A percentile compares a stretch with the other conserved stretches of the same genome.
Conservation (phyloP, 2,888 invertebrate genomes). For the Endomychus coccineus region DNA sequence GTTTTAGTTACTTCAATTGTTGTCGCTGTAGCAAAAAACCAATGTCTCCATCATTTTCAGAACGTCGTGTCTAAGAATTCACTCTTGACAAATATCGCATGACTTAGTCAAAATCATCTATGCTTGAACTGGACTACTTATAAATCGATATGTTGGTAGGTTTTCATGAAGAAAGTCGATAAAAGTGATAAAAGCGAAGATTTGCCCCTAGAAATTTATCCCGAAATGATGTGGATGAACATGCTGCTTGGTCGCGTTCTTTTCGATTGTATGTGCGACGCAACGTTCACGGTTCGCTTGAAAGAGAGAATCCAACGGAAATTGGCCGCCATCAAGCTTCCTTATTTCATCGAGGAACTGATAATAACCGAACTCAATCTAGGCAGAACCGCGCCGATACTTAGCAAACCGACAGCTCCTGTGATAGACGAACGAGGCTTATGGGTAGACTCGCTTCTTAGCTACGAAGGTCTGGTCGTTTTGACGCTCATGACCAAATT, state of each 20-base stretch:
- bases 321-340: constrained; percentile 75
- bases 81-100: too few relatives aligned
- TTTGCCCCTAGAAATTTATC: too few relatives aligned
- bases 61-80: too few relatives aligned
- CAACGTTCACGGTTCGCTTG: constrained; percentile 59
- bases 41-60: too few relatives aligned
- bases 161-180: too few relatives aligned
- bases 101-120: too few relatives aligned
- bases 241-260: constrained; percentile 68
- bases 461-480: constrained; percentile 69
- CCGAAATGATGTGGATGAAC: too few relatives aligned
- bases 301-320: constrained; percentile 79
- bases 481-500: constrained; percentile 84
- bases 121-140: too few relatives aligned
- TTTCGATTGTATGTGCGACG: constrained; percentile 75
- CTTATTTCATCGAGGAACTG: constrained; percentile 82
- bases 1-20: too few relatives aligned
- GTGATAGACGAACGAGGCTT: constrained; percentile 72
- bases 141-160: too few relatives aligned
- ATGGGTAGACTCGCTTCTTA: constrained; percentile 80
- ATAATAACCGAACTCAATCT: constrained; percentile 67
- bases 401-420: constrained; percentile 58
- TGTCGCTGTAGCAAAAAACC: too few relatives aligned
- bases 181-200: too few relatives aligned
- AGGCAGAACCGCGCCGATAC: constrained; percentile 59